phyloP scores from a whole-genome alignment of 2,113 vertebrate species.

The Pachypanchax playfairii region DNA sequence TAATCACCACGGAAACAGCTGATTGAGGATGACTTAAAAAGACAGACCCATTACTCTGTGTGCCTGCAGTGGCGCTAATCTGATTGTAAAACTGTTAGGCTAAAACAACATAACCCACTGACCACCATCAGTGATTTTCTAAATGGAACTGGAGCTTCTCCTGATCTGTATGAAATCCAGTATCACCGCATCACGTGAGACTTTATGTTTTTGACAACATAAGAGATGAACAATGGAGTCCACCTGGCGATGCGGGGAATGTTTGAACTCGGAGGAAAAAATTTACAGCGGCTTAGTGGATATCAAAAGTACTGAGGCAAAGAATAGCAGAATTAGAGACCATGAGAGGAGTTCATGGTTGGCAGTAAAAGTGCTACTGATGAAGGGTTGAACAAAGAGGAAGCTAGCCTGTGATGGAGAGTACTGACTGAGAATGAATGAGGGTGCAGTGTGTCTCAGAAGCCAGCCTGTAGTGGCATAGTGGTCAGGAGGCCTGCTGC shows the following conservation, averaged over 20 bases:
- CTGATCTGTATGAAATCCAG: slow-evolving; percentile 16
- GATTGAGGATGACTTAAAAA: slow-evolving; percentile 77
- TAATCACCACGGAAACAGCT: slow-evolving; percentile 78
- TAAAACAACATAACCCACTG: slow-evolving; percentile 64
- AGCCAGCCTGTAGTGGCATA: slow-evolving; percentile 68
- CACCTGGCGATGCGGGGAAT: not conserved
- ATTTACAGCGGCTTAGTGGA: slow-evolving; percentile 25
- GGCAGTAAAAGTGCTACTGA: slow-evolving; percentile 65
- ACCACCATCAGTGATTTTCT: slow-evolving; percentile 52
- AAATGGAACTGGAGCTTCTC: slow-evolving; percentile 26
- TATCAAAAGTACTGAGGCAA: slow-evolving; percentile 32
- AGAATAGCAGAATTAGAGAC: slow-evolving; percentile 48
- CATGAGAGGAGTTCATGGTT: slow-evolving; percentile 57
- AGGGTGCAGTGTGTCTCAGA: slow-evolving; percentile 66
- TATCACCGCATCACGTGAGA: slow-evolving; percentile 2
- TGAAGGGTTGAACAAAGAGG: slow-evolving; percentile 70
- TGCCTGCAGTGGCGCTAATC: slow-evolving; percentile 69
- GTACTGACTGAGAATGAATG: slow-evolving; percentile 61
- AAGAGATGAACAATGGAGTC: slow-evolving; percentile 9
- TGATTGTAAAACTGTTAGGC: slow-evolving; percentile 75
- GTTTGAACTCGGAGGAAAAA: slow-evolving; percentile 10
- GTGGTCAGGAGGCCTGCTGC: slow-evolving; percentile 88
- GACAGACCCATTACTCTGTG: slow-evolving; percentile 69
- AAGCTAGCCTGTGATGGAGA: slow-evolving; percentile 56
- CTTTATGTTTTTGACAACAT: slow-evolving; percentile 23